A percentile compares a stretch with the other conserved stretches of the same genome.
Conservation (phyloP, 2,797 vertebrate genomes). For the Lagodon rhomboides region DNA sequence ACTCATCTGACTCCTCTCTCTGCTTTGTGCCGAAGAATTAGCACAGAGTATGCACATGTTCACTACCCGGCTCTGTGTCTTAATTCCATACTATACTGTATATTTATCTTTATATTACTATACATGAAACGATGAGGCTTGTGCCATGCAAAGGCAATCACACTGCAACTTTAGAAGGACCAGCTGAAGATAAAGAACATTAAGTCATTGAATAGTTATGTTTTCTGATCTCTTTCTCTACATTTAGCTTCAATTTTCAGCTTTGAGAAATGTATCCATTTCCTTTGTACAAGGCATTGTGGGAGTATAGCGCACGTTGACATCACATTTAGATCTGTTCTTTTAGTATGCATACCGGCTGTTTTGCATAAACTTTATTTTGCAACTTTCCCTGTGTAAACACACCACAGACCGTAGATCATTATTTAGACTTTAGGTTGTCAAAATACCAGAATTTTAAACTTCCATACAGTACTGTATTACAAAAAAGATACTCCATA, state of each 20-base stretch:
- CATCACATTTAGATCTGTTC: not conserved
- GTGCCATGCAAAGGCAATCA: not conserved
- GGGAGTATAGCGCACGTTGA: not conserved
- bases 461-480: no score
- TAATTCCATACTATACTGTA: not conserved
- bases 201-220: not conserved
- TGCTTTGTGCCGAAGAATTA: not conserved
- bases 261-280: not conserved
- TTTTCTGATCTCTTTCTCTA: no score
- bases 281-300: not conserved
- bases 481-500: no score
- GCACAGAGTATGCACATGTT: not conserved
- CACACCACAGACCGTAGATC: not conserved
- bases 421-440: not conserved
- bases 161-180: not conserved
- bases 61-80: no score
- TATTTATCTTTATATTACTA: not conserved
- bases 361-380: not conserved
- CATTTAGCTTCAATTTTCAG: not conserved
- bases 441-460: no score
- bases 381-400: not conserved
- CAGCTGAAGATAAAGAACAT: not conserved
- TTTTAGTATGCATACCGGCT: not conserved
- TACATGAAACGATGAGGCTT: not conserved
- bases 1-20: slow-evolving; percentile 47